Percentiles rank a stretch among this genome's conserved stretches.
Evolutionary conservation across 2,797 vertebrate species (phyloP).

Genomic region (Arctocebus calabarensis): DNA sequence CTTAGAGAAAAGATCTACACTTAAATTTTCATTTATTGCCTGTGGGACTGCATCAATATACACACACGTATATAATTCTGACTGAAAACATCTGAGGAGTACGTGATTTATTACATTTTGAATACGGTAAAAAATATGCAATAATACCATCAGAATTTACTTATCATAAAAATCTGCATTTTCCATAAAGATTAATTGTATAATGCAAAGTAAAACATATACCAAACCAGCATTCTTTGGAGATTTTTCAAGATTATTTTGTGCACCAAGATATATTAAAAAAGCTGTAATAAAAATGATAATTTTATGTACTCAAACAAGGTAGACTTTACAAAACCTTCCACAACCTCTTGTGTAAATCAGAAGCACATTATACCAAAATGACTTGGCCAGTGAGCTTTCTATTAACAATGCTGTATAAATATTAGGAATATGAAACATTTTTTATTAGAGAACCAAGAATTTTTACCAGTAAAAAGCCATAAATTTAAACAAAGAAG

Average conservation of each 20-base stretch:
- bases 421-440: not conserved
- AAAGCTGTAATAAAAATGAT: conserved; percentile 57
- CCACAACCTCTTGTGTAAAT: conserved; percentile 38
- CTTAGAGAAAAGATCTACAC: not conserved
- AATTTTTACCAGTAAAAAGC: not conserved
- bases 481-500: conserved; percentile 35
- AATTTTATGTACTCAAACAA: conserved; percentile 51
- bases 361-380: not conserved
- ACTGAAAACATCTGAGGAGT: not conserved
- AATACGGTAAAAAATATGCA: not conserved
- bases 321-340: conserved; percentile 30
- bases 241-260: not conserved
- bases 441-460: conserved; percentile 19
- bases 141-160: not conserved
- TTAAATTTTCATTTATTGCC: conserved; percentile 13
- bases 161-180: conserved; percentile 46
- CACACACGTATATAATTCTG: not conserved
- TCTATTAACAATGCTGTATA: not conserved
- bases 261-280: conserved; percentile 33
- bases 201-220: not conserved
- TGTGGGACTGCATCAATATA: not conserved
- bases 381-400: not conserved
- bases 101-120: not conserved
- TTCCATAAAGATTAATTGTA: conserved; percentile 24
- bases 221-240: not conserved